Evolutionary conservation across 1,140 invertebrate species (phyloP).

Genomic region (Gyrodactylus salaris): DNA sequence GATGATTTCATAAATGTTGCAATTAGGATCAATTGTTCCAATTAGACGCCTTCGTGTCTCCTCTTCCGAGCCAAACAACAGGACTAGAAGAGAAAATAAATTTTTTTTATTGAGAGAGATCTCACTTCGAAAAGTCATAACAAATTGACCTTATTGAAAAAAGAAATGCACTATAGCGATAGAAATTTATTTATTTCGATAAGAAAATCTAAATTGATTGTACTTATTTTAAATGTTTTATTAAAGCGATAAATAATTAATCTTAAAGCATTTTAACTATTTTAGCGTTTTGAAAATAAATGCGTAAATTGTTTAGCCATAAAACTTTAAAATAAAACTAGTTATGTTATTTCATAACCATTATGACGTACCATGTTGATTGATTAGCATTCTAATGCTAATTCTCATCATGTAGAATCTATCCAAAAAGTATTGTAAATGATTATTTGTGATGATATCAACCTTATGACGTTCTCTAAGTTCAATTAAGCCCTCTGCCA

Average conservation of each 20-base stretch:
- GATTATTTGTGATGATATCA: conserved; percentile 44
- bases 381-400: conserved; percentile 86
- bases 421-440: conserved; percentile 90
- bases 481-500: conserved; percentile 55
- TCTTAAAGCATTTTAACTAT: no score
- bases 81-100: conserved; percentile 19
- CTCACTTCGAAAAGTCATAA: not conserved
- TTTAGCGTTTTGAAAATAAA: no score
- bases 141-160: no score
- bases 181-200: no score
- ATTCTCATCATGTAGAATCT: conserved; percentile 84
- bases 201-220: no score
- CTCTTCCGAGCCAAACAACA: conserved; percentile 46
- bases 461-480: conserved; percentile 62
- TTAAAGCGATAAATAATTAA: no score
- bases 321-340: not conserved
- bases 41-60: conserved; percentile 43
- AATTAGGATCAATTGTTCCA: conserved; percentile 70
- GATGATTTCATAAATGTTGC: conserved; percentile 42
- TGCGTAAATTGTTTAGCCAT: no score
- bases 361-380: conserved; percentile 62
- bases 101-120: not conserved
- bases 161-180: no score
- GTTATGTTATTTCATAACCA: not conserved
- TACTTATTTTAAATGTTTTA: no score